Evolutionary conservation across 2,888 invertebrate species (phyloP), one percentile per base, ranked within the genome.

Genomic region (Aphodius sticticus): DNA sequence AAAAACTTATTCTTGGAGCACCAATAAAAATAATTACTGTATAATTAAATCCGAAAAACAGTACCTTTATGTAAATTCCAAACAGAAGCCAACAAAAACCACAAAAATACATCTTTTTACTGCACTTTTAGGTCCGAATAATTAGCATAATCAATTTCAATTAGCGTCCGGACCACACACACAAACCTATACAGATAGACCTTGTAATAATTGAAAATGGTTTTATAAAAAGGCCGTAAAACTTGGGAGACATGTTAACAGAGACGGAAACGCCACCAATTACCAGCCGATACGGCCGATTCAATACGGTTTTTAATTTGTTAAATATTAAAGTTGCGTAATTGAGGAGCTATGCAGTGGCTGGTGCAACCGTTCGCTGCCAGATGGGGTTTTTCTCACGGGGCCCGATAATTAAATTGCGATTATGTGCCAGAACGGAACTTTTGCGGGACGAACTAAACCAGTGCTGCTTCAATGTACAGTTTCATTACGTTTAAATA

Each of bases 291-390:
- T 53, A 7, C 12, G 53, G 53, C 12, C 53, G 53, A 9, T 9
- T 53, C 53, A 53, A 53, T 53, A 12, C 53, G 12, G 53, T 53
- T 53, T 53, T 53, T 2, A 53, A 53, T 53, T 53, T 53, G 53
- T 53, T 53, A 53, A 53, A 53, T 53, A 53, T 53, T 53, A 53
- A 53, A 53, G 53, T 53, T 53, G 53, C 53, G 53, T 53, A 53
- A 53, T 53, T 53, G 9, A 12, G 53, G 53, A 53, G 53, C 6
- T 53, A 53, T 53, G 53, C 53, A 53, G 12, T 53, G 26, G 26
- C 26, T 26, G 53, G 12, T 53, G 53, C 12, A 53, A 12, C 53
- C 7, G 53, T 53, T 9, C 53, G 7, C 53, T 5, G 53, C 53
- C 53, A 53, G 53, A 53, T 53, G 53, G 53, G 53, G 53, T 53